Base-by-base conservation (phyloP, 23 tunicate genomes). In the Trididemnum miniatum region DNA sequence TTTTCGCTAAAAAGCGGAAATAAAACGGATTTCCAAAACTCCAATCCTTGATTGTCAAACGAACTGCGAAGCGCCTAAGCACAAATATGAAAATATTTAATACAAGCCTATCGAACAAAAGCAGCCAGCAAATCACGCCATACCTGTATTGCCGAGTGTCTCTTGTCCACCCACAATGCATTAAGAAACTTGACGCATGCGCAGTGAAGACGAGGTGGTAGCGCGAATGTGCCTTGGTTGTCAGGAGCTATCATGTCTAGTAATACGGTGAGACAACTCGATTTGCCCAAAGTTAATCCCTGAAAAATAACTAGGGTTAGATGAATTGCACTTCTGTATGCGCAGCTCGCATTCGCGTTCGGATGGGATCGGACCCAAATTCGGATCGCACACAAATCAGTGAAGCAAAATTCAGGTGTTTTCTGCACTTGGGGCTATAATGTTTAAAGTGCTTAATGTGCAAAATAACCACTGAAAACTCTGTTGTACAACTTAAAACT, bases 1-100 rank as follows among this genome's bases (percentile, higher is more conserved):
- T 93, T 93, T 35, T 93, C 98, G 37, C 98, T 93, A 71, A 93
- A 93, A 65, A 93, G 74, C 29, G 98, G 98, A 64, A 69, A 82
- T 49, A 93, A 36, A 26, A 93, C 60, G 1, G 92, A 83, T 65
- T 76, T 84, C 98, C 98, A 93, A 65, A 93, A 93, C 30, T 37
- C 82, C 2, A 52, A 20, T 31, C 82, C 82, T 52, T 65, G 32
- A 20, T 38, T 49, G 22, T 79, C 34, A 1, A 83, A 65, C 36
- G 87, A 34, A 1, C 62, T 23, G n/a, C 80, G 76, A 25, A 88
- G 31, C 29, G 93, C 93, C 93, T 88, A 62, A 77, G 31, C n/a
- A n/a, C n/a, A n/a, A n/a, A n/a, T n/a, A n/a, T n/a, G n/a, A n/a
- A n/a, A n/a, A n/a, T n/a, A n/a, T n/a, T n/a, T n/a, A n/a, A n/a